These are phyloP conservation scores for Osmerus eperlanus DNA, from an alignment of 2,113 vertebrate genomes.

Conservation along the genomic window DNA sequence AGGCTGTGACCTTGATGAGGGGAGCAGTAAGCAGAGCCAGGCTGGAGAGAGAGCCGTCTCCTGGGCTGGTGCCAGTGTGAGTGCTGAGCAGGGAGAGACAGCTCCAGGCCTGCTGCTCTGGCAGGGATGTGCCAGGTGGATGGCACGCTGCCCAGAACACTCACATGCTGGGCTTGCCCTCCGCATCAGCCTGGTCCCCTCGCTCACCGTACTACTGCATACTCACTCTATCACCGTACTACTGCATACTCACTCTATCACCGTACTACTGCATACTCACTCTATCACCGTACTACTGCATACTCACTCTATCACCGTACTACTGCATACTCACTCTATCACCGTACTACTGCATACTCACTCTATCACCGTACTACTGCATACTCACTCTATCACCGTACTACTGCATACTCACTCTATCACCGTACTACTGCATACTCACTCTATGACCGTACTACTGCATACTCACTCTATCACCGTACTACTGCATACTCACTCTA, in stretches of 20 bases:
- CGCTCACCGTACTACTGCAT: not conserved
- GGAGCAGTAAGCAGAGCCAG: constrained; percentile 60
- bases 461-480: no score
- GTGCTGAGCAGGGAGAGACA: constrained; percentile 42
- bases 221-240: not conserved
- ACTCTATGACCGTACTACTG: constrained; percentile 15
- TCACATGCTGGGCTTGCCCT: constrained; percentile 51
- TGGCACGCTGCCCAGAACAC: constrained; percentile 59
- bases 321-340: not conserved
- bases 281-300: no score
- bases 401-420: not conserved
- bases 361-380: constrained; percentile 12
- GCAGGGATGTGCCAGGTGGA: constrained; percentile 62
- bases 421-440: not conserved
- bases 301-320: no score
- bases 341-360: not conserved
- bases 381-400: not conserved
- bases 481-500: not conserved
- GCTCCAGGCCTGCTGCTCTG: constrained; percentile 40
- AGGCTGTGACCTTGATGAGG: constrained; percentile 66
- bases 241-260: constrained; percentile 9
- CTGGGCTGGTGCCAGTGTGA: constrained; percentile 58
- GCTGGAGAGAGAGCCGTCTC: constrained; percentile 50
- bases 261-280: not conserved
- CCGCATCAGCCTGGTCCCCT: constrained; percentile 42